These are phyloP conservation scores for Trileptium ribeirensis DNA, from an alignment of 2,888 invertebrate species.

Conservation along the genomic window DNA sequence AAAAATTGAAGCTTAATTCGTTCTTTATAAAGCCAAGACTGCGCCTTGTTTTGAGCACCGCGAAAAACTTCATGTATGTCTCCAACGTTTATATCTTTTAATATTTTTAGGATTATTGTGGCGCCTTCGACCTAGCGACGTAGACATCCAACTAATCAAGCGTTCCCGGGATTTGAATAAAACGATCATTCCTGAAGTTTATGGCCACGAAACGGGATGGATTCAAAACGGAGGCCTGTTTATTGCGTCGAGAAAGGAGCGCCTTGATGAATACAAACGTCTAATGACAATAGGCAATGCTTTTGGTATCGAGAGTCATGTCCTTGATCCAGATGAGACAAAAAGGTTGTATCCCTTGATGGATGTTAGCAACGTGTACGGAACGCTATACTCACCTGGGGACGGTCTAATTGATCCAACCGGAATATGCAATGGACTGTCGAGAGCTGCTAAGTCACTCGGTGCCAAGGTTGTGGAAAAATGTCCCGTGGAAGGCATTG, in stretches of 20 bases:
- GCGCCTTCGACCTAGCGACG: conserved; percentile 74
- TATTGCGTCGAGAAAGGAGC: conserved; percentile 68
- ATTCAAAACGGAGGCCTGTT: conserved; percentile 82
- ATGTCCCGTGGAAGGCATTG: conserved; percentile 58
- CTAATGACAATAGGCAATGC: conserved; percentile 69
- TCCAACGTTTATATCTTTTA: no score
- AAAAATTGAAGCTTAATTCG: no score
- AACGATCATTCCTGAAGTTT: conserved; percentile 66
- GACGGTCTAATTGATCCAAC: conserved; percentile 79
- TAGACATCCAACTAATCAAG: conserved; percentile 70
- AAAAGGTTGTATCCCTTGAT: conserved; percentile 70
- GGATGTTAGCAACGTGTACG: conserved; percentile 66
- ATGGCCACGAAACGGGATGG: conserved; percentile 75
- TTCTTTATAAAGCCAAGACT: no score
- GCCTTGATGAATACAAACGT: conserved; percentile 74
- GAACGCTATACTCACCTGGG: conserved; percentile 66
- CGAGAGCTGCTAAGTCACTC: conserved; percentile 56
- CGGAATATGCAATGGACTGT: conserved; percentile 68
- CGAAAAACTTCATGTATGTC: no score
- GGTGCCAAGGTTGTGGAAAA: conserved; percentile 11
- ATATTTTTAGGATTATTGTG: conserved; percentile 61
- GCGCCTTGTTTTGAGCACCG: no score
- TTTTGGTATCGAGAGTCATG: conserved; percentile 67
- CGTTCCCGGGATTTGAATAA: conserved; percentile 64
- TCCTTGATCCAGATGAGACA: conserved; percentile 67